phyloP scores from a whole-genome alignment of 2,113 vertebrate species.

The Trachemys scripta region DNA sequence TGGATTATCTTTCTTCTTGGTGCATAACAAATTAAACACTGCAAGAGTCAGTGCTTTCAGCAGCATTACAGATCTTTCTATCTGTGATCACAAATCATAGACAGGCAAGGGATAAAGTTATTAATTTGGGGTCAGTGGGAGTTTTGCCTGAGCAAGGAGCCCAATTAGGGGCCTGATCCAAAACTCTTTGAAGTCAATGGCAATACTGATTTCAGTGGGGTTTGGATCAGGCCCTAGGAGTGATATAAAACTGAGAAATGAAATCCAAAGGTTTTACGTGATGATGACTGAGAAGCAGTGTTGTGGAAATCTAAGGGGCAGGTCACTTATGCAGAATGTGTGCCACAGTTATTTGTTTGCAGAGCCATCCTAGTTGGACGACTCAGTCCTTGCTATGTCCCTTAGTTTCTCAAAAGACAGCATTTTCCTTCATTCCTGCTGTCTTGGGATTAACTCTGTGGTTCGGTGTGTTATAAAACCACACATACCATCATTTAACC shows the following conservation, averaged over 20 bases:
- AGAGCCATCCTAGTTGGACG: background rate
- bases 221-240: background rate
- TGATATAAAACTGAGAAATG: background rate
- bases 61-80: background rate
- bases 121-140: background rate
- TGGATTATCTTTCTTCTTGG: background rate
- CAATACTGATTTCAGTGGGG: background rate
- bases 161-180: background rate
- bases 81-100: background rate
- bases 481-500: background rate
- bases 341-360: background rate
- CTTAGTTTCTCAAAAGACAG: background rate
- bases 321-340: background rate
- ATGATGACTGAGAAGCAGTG: background rate
- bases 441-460: background rate
- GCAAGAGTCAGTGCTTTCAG: background rate
- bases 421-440: background rate
- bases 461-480: background rate
- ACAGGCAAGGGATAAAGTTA: background rate
- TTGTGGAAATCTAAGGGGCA: background rate
- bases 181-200: background rate
- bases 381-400: background rate
- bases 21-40: background rate
- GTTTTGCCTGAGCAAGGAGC: background rate
- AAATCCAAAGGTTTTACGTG: slow-evolving; percentile 2